Percentiles rank a stretch among this genome's conserved stretches.
Conservation (phyloP, 2,888 invertebrate species). For the Plutella xylostella region DNA sequence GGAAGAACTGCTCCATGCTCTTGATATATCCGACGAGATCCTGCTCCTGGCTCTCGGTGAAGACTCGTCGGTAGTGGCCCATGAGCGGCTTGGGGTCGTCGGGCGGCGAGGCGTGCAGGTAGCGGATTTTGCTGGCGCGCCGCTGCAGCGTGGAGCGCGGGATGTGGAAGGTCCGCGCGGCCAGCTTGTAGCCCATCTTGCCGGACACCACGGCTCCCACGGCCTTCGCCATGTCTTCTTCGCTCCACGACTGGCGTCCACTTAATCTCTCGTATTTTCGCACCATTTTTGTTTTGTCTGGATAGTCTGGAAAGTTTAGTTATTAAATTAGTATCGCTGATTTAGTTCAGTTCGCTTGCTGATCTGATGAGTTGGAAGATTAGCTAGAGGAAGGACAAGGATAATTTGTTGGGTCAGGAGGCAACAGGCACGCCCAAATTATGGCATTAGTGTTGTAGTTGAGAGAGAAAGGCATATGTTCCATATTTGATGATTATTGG, state of each 20-base stretch:
- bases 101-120: constrained; percentile 44
- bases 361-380: no score
- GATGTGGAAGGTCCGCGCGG: constrained; percentile 60
- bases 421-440: no score
- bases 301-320: no score
- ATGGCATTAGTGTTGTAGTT: no score
- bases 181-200: constrained; percentile 64
- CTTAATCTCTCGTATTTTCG: constrained; percentile 66
- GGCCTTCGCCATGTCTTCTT: constrained; percentile 62
- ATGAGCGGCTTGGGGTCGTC: constrained; percentile 52
- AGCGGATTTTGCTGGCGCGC: constrained; percentile 58
- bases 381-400: no score
- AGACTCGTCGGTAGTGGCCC: constrained; percentile 61
- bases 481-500: no score
- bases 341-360: no score
- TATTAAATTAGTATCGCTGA: no score
- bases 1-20: constrained; percentile 62
- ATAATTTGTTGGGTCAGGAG: no score
- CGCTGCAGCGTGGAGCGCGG: constrained; percentile 60
- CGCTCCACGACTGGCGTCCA: constrained; percentile 63
- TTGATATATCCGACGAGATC: constrained; percentile 62
- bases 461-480: no score
- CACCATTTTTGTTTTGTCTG: no score
- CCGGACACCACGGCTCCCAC: constrained; percentile 63
- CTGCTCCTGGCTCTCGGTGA: constrained; percentile 60